Evolutionary conservation across 2,113 vertebrate species (phyloP), one percentile per base, ranked within the genome.

Genomic region (Pterocles burchelli): DNA sequence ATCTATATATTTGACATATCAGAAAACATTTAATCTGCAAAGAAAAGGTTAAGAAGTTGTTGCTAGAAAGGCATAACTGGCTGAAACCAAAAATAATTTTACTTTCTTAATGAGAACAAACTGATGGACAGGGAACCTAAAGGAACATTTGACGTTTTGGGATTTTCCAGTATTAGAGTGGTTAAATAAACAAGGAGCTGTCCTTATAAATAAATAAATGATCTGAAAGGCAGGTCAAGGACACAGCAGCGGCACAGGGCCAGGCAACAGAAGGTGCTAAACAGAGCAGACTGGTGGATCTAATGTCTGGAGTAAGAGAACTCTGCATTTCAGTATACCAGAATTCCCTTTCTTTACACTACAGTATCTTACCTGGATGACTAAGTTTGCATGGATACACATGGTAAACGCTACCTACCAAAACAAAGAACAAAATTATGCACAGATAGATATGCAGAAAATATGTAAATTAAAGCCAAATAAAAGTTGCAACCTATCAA

Each of bases 201-300:
- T 55, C 73, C 74, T 75, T 55, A 78, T 29, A 91, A 96, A 94
- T 48, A 67, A 48, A 71, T 46, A 65, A 34, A 71, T 10, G 6
- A 89, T 76, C 66, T 43, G 34, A 91, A 95, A 95, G 92, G 66
- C 74, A 88, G 95, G 96, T 94, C 95, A 96, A 95, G 95, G 93
- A 43, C 85, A 82, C 54, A 61, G 66, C 81, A 75, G 41, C 0
- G 81, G 96, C 93, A 89, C 52, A 72, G 38, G 52, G 85, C 88
- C 96, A 95, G 49, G 70, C 63, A 89, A 93, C 90, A 96, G 95
- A 94, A 96, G 95, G 95, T 79, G 81, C 77, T 94, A 87, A 97
- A 67, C 67, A 79, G 61, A 93, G 61, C 88, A 95, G 81, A 57
- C 61, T 52, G 41, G 61, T 91, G 14, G 57, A 75, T 93, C 81